phyloP scores from a whole-genome alignment of 1,140 invertebrate genomes.

The Magallana ariakensis region DNA sequence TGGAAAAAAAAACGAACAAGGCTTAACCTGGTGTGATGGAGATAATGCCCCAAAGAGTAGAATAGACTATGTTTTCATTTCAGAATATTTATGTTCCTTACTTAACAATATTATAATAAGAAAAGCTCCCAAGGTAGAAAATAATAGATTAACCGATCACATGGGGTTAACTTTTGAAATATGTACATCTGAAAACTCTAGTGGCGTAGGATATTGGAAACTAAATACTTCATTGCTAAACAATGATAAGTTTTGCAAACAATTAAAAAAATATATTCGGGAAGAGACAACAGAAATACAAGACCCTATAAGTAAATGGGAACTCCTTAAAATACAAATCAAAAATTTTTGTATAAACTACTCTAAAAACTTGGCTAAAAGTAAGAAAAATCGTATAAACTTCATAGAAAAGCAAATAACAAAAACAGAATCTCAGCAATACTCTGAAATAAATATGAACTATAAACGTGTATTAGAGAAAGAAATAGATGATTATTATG shows the following conservation, averaged over 20 bases:
- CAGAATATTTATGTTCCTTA: not conserved
- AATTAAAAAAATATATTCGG: not conserved
- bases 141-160: not conserved
- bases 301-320: not conserved
- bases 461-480: too few relatives aligned
- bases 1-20: not conserved
- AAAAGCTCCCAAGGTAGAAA: not conserved
- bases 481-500: too few relatives aligned
- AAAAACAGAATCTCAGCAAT: too few relatives aligned
- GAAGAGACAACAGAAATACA: not conserved
- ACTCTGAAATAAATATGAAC: too few relatives aligned
- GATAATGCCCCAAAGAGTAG: not conserved
- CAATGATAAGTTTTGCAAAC: not conserved
- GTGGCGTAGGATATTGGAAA: not conserved
- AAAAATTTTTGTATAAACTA: not conserved
- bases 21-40: not conserved
- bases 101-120: not conserved
- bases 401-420: too few relatives aligned
- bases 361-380: not conserved
- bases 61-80: not conserved
- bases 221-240: slow-evolving; percentile 11
- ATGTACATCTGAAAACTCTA: not conserved
- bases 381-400: not conserved
- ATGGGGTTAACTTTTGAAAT: not conserved
- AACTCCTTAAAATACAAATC: not conserved